These are phyloP conservation scores for Apodemus agrarius DNA, from an alignment of 2,797 vertebrate genomes.

Conservation along the genomic window DNA sequence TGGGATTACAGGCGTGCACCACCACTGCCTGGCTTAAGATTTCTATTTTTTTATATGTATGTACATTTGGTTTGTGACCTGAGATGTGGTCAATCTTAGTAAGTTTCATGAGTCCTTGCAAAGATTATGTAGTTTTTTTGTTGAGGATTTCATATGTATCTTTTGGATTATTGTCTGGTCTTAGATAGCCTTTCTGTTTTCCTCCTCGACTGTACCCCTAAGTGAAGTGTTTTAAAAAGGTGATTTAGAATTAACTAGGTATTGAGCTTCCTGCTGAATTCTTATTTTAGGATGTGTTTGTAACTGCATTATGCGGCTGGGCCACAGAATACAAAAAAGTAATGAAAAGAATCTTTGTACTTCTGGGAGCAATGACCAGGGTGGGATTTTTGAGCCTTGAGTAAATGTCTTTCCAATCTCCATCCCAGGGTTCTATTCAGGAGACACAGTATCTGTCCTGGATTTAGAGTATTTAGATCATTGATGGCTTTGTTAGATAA, in stretches of 20 bases:
- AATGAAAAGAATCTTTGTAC: constrained; percentile 21
- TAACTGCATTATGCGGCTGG: constrained; percentile 43
- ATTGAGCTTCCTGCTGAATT: constrained; percentile 50
- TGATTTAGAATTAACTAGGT: constrained; percentile 32
- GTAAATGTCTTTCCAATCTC: not conserved
- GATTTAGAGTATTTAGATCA: not conserved
- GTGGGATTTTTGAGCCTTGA: constrained; percentile 12
- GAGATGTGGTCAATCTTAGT: not conserved
- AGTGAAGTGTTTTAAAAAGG: constrained; percentile 20
- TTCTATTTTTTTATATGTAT: not conserved
- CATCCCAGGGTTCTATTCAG: not conserved
- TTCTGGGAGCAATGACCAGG: constrained; percentile 12
- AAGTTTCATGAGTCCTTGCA: not conserved
- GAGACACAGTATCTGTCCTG: not conserved
- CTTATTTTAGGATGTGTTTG: constrained; percentile 61
- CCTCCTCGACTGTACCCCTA: not conserved
- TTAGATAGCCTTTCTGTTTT: not conserved
- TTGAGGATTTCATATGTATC: not conserved
- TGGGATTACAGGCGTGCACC: too few relatives aligned
- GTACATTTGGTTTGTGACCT: not conserved
- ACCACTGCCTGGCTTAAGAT: too few relatives aligned
- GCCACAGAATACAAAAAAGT: constrained; percentile 48
- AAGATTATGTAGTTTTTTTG: not conserved
- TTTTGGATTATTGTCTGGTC: not conserved
- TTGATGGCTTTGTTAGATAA: not conserved